phyloP scores from a whole-genome alignment of 2,888 invertebrate species.

The Smittia sp. region DNA sequence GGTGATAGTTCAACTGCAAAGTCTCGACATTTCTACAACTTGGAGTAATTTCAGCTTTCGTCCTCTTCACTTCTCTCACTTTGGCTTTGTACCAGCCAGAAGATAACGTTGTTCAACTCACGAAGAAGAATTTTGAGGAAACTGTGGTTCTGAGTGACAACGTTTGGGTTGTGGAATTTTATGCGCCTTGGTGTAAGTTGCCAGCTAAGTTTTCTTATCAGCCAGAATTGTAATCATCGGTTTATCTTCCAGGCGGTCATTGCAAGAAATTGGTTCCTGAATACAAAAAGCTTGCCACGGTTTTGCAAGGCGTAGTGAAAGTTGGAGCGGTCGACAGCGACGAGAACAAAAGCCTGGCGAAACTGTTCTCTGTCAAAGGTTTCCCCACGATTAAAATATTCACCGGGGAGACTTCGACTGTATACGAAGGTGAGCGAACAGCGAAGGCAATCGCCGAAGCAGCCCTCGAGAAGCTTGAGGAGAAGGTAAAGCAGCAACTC shows the following conservation, averaged over 20 bases:
- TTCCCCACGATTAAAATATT: conserved; percentile 96
- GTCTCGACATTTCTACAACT: no score
- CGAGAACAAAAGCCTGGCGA: conserved; percentile 76
- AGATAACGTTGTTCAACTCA: conserved; percentile 81
- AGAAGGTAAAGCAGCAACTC: conserved; percentile 69
- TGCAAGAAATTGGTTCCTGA: conserved; percentile 81
- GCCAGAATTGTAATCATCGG: neutral
- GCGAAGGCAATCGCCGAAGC: conserved; percentile 84
- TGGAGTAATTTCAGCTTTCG: no score
- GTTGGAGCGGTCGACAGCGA: conserved; percentile 94
- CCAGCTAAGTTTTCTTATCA: neutral
- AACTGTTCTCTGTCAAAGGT: conserved; percentile 78
- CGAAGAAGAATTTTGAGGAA: conserved; percentile 81
- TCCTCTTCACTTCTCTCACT: no score
- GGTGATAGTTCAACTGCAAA: no score
- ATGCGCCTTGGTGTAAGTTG: conserved; percentile 83
- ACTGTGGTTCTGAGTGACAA: conserved; percentile 66
- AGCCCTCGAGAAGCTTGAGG: conserved; percentile 71
- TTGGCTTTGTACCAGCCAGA: conserved; percentile 61
- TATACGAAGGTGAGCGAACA: conserved; percentile 78
- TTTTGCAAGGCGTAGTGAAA: conserved; percentile 90
- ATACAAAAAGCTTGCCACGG: conserved; percentile 89
- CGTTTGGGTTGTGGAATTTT: conserved; percentile 95
- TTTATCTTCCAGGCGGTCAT: conserved; percentile 58
- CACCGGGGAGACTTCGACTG: conserved; percentile 77